Base-by-base conservation (phyloP, 2,797 vertebrate species). In the Protosalanx chinensis region DNA sequence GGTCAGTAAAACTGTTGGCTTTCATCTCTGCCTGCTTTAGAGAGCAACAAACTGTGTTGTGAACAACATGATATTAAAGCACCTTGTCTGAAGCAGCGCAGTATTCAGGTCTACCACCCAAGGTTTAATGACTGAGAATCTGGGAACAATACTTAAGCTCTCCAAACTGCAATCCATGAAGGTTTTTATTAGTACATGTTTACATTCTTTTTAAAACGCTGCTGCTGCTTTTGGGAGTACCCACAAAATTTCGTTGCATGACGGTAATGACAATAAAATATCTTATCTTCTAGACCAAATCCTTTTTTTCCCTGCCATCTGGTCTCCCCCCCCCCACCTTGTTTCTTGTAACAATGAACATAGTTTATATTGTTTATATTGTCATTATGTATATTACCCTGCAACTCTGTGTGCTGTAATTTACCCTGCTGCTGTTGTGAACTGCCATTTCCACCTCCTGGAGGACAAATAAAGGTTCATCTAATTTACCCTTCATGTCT, bases 51-150 rank as follows among this genome's bases (percentile, higher is more conserved):
- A 63, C 33, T 63, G 3, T 16, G 18, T 64, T 37, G 16, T n/a
- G 8, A 64, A 41, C n/a, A 18, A 41, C 23, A 27, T 27, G 23
- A 27, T 27, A 27, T 27, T 27, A 64, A 35, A 64, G n/a, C 16
- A 64, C n/a, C 16, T 6, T n/a, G 4, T 63, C 32, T 13, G 15
- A 41, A 41, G 32, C 30, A 10, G 37, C 10, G 41, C 41, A 12
- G 1, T 20, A 6, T n/a, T 30, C 16, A 62, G 16, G 16, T 30
- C 37, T 64, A 33, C 33, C 33, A 35, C 62, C 62, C 33, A n/a
- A 64, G 62, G 62, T 64, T 35, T 64, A 64, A 64, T 64, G 60
- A 63, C 33, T 32, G 8, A 35, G 16, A 10, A 64, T 12, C 35
- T 18, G 62, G 3, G n/a, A 35, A 20, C 33, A 64, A 30, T 33